phyloP scores from a whole-genome alignment of 2,888 invertebrate species.

The Crocallis elinguaria region DNA sequence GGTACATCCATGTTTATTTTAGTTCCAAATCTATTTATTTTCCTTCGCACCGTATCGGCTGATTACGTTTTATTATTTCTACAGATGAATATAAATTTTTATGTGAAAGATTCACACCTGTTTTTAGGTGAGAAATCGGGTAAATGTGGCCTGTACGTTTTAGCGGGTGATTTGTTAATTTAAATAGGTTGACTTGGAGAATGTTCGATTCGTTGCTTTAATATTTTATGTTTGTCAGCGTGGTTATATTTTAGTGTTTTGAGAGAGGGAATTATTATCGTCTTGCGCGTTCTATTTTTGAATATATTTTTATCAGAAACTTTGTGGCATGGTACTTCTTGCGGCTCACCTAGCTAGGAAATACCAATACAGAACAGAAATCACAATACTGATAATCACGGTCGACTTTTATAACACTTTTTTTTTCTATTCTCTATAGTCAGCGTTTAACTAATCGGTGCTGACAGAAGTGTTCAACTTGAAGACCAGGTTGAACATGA shows the following conservation, averaged over 20 bases:
- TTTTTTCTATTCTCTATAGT: too few relatives aligned
- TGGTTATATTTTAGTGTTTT: slow-evolving; percentile 4
- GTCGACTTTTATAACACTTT: too few relatives aligned
- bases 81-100: slow-evolving; percentile 39
- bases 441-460: too few relatives aligned
- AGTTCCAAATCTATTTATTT: slow-evolving; percentile 72
- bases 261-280: not conserved
- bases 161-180: slow-evolving; percentile 25
- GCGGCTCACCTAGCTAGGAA: too few relatives aligned
- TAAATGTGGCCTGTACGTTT: slow-evolving; percentile 20
- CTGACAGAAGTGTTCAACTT: too few relatives aligned
- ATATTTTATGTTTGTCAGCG: slow-evolving; percentile 8
- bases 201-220: not conserved
- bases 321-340: too few relatives aligned
- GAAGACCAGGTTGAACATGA: too few relatives aligned
- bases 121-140: slow-evolving; percentile 30
- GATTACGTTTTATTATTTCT: slow-evolving; percentile 74
- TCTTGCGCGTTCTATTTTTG: not conserved
- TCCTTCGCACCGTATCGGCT: slow-evolving; percentile 49
- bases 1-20: slow-evolving; percentile 70
- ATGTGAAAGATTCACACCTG: slow-evolving; percentile 39
- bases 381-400: too few relatives aligned
- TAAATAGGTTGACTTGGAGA: slow-evolving; percentile 1
- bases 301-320: too few relatives aligned
- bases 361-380: too few relatives aligned